Base-by-base conservation (phyloP, 2,797 vertebrate species). In the Parauchenoglanis ngamensis region DNA sequence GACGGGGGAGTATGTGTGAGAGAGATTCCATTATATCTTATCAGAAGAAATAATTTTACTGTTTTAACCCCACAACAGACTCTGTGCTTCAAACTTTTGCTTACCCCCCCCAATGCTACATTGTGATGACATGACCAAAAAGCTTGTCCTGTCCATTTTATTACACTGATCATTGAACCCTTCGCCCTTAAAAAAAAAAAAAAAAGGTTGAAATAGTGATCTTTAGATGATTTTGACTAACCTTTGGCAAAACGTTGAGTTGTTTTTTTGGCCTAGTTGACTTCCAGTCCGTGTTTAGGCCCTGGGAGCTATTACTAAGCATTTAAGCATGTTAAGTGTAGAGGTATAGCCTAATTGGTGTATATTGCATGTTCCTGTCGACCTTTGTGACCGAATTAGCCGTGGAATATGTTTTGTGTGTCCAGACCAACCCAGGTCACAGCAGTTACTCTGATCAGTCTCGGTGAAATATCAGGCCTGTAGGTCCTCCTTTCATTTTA, bases 81-180 rank as follows among this genome's bases (percentile, higher is more conserved):
- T 57, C 21, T 54, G 21, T 65, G 44, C 59, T 25, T 46, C 54
- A 82, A 90, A 90, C 78, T 83, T 90, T 90, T 87, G 19, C 57
- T 65, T 49, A 54, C n/a, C 35, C 31, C 56, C 40, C 40, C 40
- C 35, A 57, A 59, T 79, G 28, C 19, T 28, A 23, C 4, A 5
- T 7, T 28, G 46, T 23, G 19, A 57, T 57, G 28, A 10, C 49
- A 49, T 49, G 10, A 7, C 76, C 76, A 57, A 40, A 59, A 23
- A 35, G 19, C 4, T 6, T 6, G 17, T 1, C 61, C 23, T 40
- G 77, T 11, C 28, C 17, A 23, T 56, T 56, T 23, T 21, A 10
- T 75, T 19, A 54, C 2, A 17, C 15, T 77, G 46, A 19, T 49
- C 11, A 49, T 25, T 8, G 17, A 68, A 2, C 1, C 35, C 17